A percentile compares a stretch with the other conserved stretches of the same genome.
phyloP scores from a whole-genome alignment of 1,140 invertebrate genomes.

The Heliothis virescens region DNA sequence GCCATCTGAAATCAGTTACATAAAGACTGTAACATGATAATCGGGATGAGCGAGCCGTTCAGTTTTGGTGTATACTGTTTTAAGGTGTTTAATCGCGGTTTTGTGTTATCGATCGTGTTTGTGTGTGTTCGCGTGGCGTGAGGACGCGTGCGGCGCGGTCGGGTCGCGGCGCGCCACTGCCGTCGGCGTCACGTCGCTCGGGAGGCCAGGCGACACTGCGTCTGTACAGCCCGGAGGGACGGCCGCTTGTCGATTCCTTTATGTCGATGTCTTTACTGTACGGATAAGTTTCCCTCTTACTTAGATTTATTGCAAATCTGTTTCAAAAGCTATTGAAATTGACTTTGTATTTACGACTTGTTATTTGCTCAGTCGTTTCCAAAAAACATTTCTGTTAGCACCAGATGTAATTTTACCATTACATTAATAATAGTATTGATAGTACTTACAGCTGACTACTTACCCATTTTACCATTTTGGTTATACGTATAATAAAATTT shows the following conservation, averaged over 20 bases:
- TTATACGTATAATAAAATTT: background rate
- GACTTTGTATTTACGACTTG: background rate
- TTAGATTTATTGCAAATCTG: background rate
- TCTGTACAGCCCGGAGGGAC: slow-evolving; percentile 68
- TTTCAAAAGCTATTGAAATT: background rate
- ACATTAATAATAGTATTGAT: too few relatives aligned
- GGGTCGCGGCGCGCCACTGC: slow-evolving; percentile 73
- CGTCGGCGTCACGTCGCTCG: slow-evolving; percentile 39
- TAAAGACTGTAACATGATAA: slow-evolving; percentile 55
- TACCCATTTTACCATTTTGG: too few relatives aligned
- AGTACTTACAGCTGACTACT: too few relatives aligned
- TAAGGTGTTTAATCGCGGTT: slow-evolving; percentile 58
- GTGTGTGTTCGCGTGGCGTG: slow-evolving; percentile 31
- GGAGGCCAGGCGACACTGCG: slow-evolving; percentile 77
- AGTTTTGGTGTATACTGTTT: slow-evolving; percentile 8
- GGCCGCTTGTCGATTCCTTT: slow-evolving; percentile 45
- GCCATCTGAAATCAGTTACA: slow-evolving; percentile 53
- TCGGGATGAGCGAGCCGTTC: slow-evolving; percentile 32
- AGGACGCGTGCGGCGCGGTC: slow-evolving; percentile 49
- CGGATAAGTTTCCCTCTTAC: background rate
- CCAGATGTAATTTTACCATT: too few relatives aligned
- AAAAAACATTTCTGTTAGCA: background rate
- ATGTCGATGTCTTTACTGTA: slow-evolving; percentile 46
- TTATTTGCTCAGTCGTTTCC: background rate
- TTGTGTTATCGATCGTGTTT: slow-evolving; percentile 73